Base-by-base conservation (phyloP, 2,113 vertebrate genomes). In the Oryzias javanicus region DNA sequence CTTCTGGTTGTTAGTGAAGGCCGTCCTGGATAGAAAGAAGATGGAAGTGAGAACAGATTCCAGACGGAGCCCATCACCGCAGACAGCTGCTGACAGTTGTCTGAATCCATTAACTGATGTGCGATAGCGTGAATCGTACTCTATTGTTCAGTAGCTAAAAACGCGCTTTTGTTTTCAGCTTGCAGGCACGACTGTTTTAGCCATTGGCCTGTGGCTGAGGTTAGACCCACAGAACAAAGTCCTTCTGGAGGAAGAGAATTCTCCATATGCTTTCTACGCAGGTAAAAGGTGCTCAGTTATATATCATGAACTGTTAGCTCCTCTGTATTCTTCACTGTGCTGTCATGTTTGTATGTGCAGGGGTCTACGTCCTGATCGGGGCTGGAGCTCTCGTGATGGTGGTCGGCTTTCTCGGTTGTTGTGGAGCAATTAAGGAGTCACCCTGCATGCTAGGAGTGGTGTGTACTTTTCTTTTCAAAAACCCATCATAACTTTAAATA, bases 401-500 rank as follows among this genome's bases (percentile, higher is more conserved):
- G 18, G 94, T 99, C 80, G 97, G 97, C 0, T 99, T 99, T 88
- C 89, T 98, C 67, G 96, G 97, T 77, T 98, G 97, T 73, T 98
- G 96, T 60, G 96, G 97, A 17, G 95, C 96, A 0, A 92, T 98
- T 69, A 95, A 96, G 72, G 97, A 99, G 67, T 99, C 96, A 2
- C 93, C 96, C 0, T 97, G 94, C 84, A 97, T 99, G 97, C 94
- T 99, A 78, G 96, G 96, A 76, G 72, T 96, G 95, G 97, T 99
- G 86, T 83, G 93, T 91, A 72, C 13, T 19, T 22, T 25, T 57
- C 55, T 47, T 42, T 14, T 40, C 25, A 25, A 25, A 25, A 25
- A 25, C 25, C 4, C 25, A 25, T 25, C 1, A 25, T 25, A n/a
- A n/a, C n/a, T n/a, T 45, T 16, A 45, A 16, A 14, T 17, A 45